Evolutionary conservation across 1,140 invertebrate species (phyloP), one percentile per base, ranked within the genome.

Genomic region (Aphis craccivora): DNA sequence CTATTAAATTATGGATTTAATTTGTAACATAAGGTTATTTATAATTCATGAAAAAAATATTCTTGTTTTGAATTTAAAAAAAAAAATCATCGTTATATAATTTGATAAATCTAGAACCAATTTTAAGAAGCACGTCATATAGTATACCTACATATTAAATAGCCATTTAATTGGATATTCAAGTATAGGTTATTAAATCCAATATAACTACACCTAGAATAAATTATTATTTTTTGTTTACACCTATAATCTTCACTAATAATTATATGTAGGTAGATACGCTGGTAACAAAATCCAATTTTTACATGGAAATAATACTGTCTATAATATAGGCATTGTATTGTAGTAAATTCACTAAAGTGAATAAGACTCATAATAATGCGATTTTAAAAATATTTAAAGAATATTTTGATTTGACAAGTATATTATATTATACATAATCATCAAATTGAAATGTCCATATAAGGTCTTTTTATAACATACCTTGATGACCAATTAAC

Each of bases 401-500:
- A 5, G 14, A n/a, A 67, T 30, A 67, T n/a, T 67, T 67, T n/a
- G 60, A n/a, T 1, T n/a, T n/a, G 30, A n/a, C 14, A 67, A 67
- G 23, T 81, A 81, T 81, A 35, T 84, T 84, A 84, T 40, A 25
- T 40, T 25, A 43, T 9, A 40, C 25, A 37, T 83, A 83, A 43
- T 25, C 4, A 45, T 18, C 25, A 43, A 43, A 1, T 84, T 43
- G 22, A 40, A 23, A 43, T 86, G 14, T 30, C 43, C 18, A 51
- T 84, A 43, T 84, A 25, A 25, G 9, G 9, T 43, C 23, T 40
- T 83, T 40, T 83, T 83, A 83, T 83, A 90, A 91, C 90, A 30
- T 90, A 94, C 94, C 94, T 94, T 94, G 94, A 94, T 94, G 94
- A 30, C 94, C 94, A 43, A 35, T 30, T 14, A 94, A 90, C 51